Conservation (phyloP, 2,797 vertebrate genomes). For the Brotula barbata region DNA sequence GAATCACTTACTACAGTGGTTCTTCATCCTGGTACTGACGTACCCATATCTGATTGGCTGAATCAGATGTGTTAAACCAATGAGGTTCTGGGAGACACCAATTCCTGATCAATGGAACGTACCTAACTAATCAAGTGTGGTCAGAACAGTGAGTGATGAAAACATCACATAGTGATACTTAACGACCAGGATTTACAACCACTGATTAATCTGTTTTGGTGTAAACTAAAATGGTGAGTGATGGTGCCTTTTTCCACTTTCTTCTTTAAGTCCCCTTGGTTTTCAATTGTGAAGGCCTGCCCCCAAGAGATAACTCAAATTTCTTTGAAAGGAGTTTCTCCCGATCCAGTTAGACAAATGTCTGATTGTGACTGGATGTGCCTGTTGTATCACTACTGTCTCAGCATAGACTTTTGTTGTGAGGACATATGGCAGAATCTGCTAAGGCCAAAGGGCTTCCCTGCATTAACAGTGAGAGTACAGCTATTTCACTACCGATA, state of each 20-base stretch:
- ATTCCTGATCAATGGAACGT: too few species aligned
- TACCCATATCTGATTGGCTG: too few species aligned
- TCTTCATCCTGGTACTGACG: too few species aligned
- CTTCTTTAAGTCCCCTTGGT: neutral
- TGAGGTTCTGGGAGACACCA: too few species aligned
- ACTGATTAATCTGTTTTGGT: constrained; percentile 4
- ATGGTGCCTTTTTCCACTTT: neutral
- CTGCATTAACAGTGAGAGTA: constrained; percentile 39
- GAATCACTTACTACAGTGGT: too few species aligned
- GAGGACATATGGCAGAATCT: constrained; percentile 40
- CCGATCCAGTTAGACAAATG: constrained; percentile 26
- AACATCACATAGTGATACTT: too few species aligned
- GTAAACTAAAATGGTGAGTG: neutral
- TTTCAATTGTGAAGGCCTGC: constrained; percentile 17
- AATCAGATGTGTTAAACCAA: too few species aligned
- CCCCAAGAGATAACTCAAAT: constrained; percentile 27
- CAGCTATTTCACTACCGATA: constrained; percentile 31
- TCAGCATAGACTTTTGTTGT: constrained; percentile 34
- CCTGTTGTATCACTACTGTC: constrained; percentile 27
- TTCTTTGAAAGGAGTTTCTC: constrained; percentile 34
- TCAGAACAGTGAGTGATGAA: too few species aligned
- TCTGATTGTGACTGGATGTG: constrained; percentile 42
- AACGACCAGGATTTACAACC: too few species aligned
- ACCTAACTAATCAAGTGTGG: too few species aligned
- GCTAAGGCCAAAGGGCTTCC: constrained; percentile 43